Percentiles rank a stretch among this genome's conserved stretches.
Conservation (phyloP, 1,140 invertebrate genomes). For the Pentalonia nigronervosa region DNA sequence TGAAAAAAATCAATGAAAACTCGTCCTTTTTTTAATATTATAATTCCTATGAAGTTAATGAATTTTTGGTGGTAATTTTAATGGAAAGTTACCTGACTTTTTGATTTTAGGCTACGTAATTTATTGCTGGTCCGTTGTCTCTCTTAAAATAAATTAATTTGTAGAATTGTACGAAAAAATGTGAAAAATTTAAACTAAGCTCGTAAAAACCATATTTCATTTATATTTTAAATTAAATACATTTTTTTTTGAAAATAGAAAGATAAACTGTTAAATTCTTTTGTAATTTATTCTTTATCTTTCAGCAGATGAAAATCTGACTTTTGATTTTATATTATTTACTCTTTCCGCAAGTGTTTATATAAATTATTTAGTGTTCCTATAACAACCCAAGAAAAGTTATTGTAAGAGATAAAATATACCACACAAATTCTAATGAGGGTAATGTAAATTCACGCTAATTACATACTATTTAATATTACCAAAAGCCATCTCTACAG, state of each 20-base stretch:
- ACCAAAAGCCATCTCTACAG: background rate
- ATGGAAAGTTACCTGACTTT: background rate
- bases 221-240: background rate
- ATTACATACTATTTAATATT: background rate
- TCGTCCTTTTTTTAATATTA: background rate
- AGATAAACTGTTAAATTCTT: background rate
- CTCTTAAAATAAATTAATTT: background rate
- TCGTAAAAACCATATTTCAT: background rate
- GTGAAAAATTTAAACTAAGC: background rate
- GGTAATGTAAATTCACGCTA: background rate
- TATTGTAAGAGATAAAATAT: background rate
- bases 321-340: conserved; percentile 2
- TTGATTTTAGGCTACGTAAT: background rate
- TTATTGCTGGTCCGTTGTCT: background rate
- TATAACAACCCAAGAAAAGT: background rate
- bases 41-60: background rate
- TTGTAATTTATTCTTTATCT: conserved; percentile 14
- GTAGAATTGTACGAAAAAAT: background rate
- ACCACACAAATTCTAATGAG: background rate
- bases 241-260: background rate
- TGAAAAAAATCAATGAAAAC: background rate
- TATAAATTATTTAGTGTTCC: background rate
- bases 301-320: background rate
- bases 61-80: background rate
- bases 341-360: background rate